phyloP scores from a whole-genome alignment of 2,797 vertebrate genomes.

The Dicrostonyx torquatus region DNA sequence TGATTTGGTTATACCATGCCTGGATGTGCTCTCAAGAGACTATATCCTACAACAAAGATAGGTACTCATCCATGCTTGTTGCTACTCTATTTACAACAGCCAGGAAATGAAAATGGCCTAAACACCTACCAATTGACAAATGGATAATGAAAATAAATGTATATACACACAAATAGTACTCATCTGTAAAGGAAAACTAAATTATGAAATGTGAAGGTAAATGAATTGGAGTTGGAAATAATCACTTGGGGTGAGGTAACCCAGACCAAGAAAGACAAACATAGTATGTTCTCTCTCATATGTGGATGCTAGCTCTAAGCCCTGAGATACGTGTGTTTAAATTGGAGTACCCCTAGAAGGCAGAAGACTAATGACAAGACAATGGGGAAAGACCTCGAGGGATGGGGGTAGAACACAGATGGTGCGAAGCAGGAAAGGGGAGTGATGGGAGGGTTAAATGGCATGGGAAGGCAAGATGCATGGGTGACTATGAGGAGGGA shows the following conservation, averaged over 20 bases:
- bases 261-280: neutral
- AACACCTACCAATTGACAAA: neutral
- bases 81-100: neutral
- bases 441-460: neutral
- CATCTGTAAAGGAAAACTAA: neutral
- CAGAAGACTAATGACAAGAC: neutral
- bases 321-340: neutral
- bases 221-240: neutral
- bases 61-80: too few species aligned
- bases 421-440: neutral
- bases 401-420: neutral
- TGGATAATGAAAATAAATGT: neutral
- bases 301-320: neutral
- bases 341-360: neutral
- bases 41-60: neutral
- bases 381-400: too few species aligned
- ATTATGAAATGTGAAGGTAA: neutral
- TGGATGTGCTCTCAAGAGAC: too few species aligned
- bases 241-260: neutral
- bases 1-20: neutral
- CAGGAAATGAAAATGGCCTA: neutral
- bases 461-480: neutral
- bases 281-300: neutral
- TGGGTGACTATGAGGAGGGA: neutral
- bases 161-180: neutral